A percentile compares a stretch with the other conserved stretches of the same genome.
These are phyloP conservation scores for Sus cebifrons DNA, from an alignment of 2,797 vertebrate genomes.

Conservation along the genomic window DNA sequence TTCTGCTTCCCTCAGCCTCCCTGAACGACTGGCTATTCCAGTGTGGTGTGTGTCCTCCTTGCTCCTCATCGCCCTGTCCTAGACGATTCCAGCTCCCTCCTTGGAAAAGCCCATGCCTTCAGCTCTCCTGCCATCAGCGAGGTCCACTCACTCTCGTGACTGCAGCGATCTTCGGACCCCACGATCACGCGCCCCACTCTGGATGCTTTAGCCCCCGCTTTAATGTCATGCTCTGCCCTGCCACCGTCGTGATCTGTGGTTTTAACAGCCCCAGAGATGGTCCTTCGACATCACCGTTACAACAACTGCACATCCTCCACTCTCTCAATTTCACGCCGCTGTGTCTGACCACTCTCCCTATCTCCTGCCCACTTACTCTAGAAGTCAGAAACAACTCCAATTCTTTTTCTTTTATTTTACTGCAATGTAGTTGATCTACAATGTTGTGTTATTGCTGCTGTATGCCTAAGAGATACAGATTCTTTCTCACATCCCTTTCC, in stretches of 20 bases:
- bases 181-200: background rate
- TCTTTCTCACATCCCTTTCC: too few relatives aligned
- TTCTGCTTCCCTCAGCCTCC: background rate
- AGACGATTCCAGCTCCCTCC: background rate
- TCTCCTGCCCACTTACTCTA: background rate
- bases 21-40: background rate
- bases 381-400: background rate
- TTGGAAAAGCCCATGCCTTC: background rate
- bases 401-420: too few relatives aligned
- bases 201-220: background rate
- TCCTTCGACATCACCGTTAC: background rate
- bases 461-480: too few relatives aligned
- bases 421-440: too few relatives aligned
- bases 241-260: conserved; percentile 5
- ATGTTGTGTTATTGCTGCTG: too few relatives aligned
- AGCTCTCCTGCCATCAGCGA: background rate
- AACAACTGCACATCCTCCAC: background rate
- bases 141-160: background rate
- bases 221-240: background rate
- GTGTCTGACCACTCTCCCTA: background rate
- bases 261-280: background rate
- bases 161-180: background rate
- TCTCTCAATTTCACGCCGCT: background rate
- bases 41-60: too few relatives aligned
- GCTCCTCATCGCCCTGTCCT: too few relatives aligned